Base-by-base conservation (phyloP, 2,888 invertebrate species). In the Nymphalis polychloros region DNA sequence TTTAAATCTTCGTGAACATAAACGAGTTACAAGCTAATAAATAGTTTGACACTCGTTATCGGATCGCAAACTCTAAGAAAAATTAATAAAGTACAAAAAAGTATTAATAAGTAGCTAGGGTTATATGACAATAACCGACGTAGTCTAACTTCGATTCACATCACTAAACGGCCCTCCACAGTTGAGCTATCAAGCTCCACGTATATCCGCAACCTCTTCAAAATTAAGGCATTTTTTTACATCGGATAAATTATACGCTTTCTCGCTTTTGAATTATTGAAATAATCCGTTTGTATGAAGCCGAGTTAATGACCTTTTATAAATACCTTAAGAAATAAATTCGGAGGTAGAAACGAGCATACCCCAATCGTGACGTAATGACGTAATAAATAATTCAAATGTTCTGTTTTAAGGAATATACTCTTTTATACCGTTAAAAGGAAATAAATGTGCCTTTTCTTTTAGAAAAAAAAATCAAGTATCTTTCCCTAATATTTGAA, bases 281-380 rank as follows among this genome's bases (percentile, higher is more conserved):
- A 87, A 88, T 87, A 86, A 87, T 87, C 84, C 85, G 80, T 80
- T 83, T 81, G 81, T 84, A 82, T 78, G 81, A 80, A 78, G 82
- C 79, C 76, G 75, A 81, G 83, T 82, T 84, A 83, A 85, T 84
- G 82, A 83, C 79, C 77, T 79, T 73, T 75, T 76, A 79, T 78
- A 79, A 79, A 81, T 79, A 78, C 76, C 71, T 71, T 70, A 72
- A 53, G 74, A 75, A 76, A 77, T 77, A 76, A 76, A 77, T 76
- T 77, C 72, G 70, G 70, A 68, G 70, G 71, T 68, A 71, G 68
- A 67, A 71, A 70, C 65, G 61, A 47, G 31, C 31, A 31, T 60
- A 46, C 55, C 61, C 31, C 60, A 20, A 50, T 23, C 52, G 46
- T 41, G 65, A 59, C 64, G 52, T 70, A 72, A 70, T 72, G 65